A percentile compares a stretch with the other conserved stretches of the same genome.
Evolutionary conservation across 1,140 invertebrate species (phyloP).

Genomic region (Dreissena rostriformis): DNA sequence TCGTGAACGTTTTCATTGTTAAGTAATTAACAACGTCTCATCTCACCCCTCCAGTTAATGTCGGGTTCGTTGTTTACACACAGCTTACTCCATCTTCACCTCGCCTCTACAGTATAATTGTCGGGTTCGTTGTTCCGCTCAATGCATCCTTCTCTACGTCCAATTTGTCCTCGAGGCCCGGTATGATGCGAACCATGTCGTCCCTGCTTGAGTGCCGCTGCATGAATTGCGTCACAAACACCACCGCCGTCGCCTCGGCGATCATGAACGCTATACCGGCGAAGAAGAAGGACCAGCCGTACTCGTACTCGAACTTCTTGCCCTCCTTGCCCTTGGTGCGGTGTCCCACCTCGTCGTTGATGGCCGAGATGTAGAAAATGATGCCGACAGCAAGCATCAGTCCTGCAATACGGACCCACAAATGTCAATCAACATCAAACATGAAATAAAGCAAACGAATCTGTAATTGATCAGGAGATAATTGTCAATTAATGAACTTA

Average conservation of each 20-base stretch:
- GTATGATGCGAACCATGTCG: constrained; percentile 71
- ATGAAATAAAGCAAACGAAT: too few relatives aligned
- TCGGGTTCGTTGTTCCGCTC: constrained; percentile 41
- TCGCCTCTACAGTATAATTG: constrained; percentile 37
- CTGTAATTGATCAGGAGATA: too few relatives aligned
- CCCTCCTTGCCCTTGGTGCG: constrained; percentile 61
- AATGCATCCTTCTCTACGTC: constrained; percentile 30
- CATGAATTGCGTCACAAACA: constrained; percentile 72
- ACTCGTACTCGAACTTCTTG: constrained; percentile 67
- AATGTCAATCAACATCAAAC: too few relatives aligned
- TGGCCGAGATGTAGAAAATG: constrained; percentile 76
- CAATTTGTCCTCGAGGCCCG: constrained; percentile 68
- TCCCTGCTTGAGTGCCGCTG: constrained; percentile 62
- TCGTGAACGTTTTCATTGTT: too few relatives aligned
- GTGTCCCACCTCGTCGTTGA: constrained; percentile 77
- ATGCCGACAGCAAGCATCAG: constrained; percentile 72
- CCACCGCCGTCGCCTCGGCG: constrained; percentile 72
- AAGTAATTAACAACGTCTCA: too few relatives aligned
- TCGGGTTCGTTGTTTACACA: too few relatives aligned
- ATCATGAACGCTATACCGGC: constrained; percentile 70
- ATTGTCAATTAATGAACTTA: too few relatives aligned
- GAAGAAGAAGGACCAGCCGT: constrained; percentile 76
- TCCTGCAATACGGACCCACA: constrained; percentile 59
- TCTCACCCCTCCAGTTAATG: too few relatives aligned
- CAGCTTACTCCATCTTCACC: too few relatives aligned